These are phyloP conservation scores for silkworm (Bombyx mori) DNA, from an alignment of 1,140 invertebrate species.

Conservation along the genomic window ASM3026992v2 NC_085108.1:525001-525500, in stretches of 20 bases:
- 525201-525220: conserved; percentile 42
- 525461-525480: too few relatives aligned
- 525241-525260: conserved; percentile 77
- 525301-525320: background rate
- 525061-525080: conserved; percentile 9
- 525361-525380: too few relatives aligned
- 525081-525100: too few relatives aligned
- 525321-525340: too few relatives aligned
- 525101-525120: too few relatives aligned
- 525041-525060: conserved; percentile 69
- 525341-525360: too few relatives aligned
- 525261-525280: conserved; percentile 4
- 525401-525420: too few relatives aligned
- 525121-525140: conserved; percentile 22
- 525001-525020: conserved; percentile 73
- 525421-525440: too few relatives aligned
- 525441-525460: too few relatives aligned
- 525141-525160: conserved; percentile 1
- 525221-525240: conserved; percentile 66
- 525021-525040: conserved; percentile 79
- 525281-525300: background rate
- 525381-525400: too few relatives aligned
- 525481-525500: too few relatives aligned
- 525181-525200: conserved; percentile 24
- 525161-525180: conserved; percentile 26